A percentile compares a stretch with the other conserved stretches of the same genome.
Evolutionary conservation across 2,797 vertebrate species (phyloP).

Genomic region (Acomys russatus): DNA sequence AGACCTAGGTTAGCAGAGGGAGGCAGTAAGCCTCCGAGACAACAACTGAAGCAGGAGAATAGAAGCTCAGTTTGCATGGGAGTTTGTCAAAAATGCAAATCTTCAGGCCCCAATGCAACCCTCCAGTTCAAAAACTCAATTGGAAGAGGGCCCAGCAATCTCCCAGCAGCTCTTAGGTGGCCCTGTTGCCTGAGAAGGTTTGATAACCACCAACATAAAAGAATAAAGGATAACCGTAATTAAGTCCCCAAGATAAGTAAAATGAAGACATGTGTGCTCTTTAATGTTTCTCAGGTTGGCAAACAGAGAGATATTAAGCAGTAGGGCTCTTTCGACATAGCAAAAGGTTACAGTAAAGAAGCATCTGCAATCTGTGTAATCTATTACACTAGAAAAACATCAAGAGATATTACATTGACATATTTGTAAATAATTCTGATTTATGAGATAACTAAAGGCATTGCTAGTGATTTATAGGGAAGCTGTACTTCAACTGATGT

Average conservation of each 20-base stretch:
- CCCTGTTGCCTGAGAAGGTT: constrained; percentile 29
- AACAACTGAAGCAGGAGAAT: no score
- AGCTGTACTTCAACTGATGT: constrained; percentile 82
- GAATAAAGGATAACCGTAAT: constrained; percentile 7
- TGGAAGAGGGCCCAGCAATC: no score
- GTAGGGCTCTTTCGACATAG: not conserved
- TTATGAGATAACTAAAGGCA: constrained; percentile 76
- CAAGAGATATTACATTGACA: constrained; percentile 69
- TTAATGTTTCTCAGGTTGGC: not conserved
- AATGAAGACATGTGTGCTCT: not conserved
- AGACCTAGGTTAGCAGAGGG: no score
- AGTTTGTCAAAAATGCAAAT: constrained; percentile 7
- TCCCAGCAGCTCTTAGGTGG: not conserved
- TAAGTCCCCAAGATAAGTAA: not conserved
- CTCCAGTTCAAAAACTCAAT: not conserved
- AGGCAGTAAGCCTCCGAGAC: no score
- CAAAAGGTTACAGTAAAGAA: not conserved
- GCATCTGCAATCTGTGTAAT: constrained; percentile 65
- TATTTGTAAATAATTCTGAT: constrained; percentile 81
- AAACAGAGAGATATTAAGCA: constrained; percentile 38
- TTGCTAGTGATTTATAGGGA: constrained; percentile 85
- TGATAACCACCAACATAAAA: constrained; percentile 6
- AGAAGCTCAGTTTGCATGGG: no score
- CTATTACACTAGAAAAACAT: constrained; percentile 75
- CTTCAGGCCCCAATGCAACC: not conserved